Evolutionary conservation across 2,888 invertebrate genomes (phyloP).

Genomic region (Heliconius cydno): DNA sequence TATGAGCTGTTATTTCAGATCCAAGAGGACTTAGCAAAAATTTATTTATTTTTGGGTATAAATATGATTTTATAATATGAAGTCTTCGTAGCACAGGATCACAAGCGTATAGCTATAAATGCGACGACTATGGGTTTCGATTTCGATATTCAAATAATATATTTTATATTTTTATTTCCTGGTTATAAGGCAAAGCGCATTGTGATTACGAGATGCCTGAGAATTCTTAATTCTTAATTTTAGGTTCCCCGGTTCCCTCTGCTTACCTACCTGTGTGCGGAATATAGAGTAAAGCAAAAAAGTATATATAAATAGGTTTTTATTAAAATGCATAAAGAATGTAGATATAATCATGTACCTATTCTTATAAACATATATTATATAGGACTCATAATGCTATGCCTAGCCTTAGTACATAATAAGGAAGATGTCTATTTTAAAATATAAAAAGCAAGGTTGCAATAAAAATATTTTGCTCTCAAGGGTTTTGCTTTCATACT

Average conservation of each 20-base stretch:
- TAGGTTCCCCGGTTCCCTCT: background rate
- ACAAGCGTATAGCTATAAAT: background rate
- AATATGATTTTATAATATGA: background rate
- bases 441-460: slow-evolving; percentile 13
- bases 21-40: no score
- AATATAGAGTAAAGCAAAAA: no score
- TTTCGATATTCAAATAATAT: background rate
- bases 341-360: background rate
- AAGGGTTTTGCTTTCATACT: slow-evolving; percentile 28
- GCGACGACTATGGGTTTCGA: background rate
- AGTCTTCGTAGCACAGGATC: background rate
- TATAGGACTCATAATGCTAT: background rate
- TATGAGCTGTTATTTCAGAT: background rate
- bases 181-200: no score
- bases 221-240: no score
- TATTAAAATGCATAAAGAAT: background rate
- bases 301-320: no score
- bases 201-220: no score
- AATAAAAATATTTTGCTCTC: slow-evolving; percentile 27
- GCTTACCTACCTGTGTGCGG: no score
- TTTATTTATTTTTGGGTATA: no score
- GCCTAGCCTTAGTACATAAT: background rate
- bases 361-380: background rate
- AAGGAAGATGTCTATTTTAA: slow-evolving; percentile 13
- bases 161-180: background rate